Conservation (phyloP, 92 coral and sea anemone genomes). For the Ricordea florida region DNA sequence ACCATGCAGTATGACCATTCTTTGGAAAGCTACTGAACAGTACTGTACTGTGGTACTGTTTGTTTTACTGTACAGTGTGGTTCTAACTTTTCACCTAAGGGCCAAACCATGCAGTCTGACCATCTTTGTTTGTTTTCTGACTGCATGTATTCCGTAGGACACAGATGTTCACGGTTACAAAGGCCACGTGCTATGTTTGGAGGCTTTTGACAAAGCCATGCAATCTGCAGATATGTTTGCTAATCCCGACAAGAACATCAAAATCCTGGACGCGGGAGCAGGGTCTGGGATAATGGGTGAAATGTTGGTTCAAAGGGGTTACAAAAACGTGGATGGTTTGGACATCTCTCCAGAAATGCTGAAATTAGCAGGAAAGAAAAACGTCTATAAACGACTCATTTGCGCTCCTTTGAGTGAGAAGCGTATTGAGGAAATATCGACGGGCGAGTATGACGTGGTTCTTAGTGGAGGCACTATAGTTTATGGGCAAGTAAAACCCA, state of each 20-base stretch:
- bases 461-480: constrained; percentile 46
- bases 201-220: constrained; percentile 13
- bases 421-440: constrained; percentile 13
- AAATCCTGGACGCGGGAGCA: constrained; percentile 49
- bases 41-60: too few relatives aligned
- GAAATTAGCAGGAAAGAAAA: constrained; percentile 15
- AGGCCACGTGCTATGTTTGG: not conserved
- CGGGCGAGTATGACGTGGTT: constrained; percentile 37
- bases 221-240: not conserved
- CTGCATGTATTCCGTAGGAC: not conserved
- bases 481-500: constrained; percentile 54
- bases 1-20: too few relatives aligned
- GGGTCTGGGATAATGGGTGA: constrained; percentile 52
- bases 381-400: constrained; percentile 21
- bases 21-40: not conserved
- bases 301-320: constrained; percentile 32
- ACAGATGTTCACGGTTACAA: constrained; percentile 3
- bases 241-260: not conserved
- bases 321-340: constrained; percentile 38
- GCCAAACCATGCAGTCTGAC: too few relatives aligned
- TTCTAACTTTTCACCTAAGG: too few relatives aligned
- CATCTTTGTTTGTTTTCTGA: not conserved
- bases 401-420: constrained; percentile 40
- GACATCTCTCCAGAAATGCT: constrained; percentile 50
- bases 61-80: too few relatives aligned